phyloP scores from a whole-genome alignment of 2,113 vertebrate genomes.

The Pycnonotus jocosus region DNA sequence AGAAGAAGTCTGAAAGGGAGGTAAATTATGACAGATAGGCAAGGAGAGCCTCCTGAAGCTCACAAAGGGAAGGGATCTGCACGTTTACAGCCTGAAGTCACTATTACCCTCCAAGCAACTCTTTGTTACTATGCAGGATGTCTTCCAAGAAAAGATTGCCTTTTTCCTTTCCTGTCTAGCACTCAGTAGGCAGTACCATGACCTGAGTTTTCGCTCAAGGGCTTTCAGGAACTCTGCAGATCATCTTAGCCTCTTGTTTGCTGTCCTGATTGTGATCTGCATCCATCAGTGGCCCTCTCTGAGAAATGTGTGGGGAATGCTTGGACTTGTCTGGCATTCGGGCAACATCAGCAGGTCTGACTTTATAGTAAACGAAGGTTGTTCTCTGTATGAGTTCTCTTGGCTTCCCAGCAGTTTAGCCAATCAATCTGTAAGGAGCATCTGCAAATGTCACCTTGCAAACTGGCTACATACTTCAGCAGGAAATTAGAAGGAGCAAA shows the following conservation, averaged over 20 bases:
- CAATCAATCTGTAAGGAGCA: constrained; percentile 19
- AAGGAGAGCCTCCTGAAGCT: not conserved
- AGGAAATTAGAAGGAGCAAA: constrained; percentile 49
- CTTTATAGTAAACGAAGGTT: constrained; percentile 1
- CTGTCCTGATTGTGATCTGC: not conserved
- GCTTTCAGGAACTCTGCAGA: not conserved
- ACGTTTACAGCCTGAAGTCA: not conserved
- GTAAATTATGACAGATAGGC: not conserved
- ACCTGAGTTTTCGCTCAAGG: not conserved
- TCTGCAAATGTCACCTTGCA: constrained; percentile 58
- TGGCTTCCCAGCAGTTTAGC: not conserved
- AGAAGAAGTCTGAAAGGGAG: not conserved
- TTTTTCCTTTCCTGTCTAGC: not conserved
- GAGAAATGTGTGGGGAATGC: not conserved
- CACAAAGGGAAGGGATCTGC: not conserved
- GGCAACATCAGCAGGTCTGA: not conserved
- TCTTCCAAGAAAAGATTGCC: not conserved
- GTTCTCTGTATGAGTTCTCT: not conserved
- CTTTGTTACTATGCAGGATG: not conserved
- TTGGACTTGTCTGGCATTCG: not conserved
- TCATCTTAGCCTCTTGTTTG: not conserved
- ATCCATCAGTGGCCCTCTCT: not conserved
- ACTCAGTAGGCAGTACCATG: not conserved
- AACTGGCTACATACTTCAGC: not conserved
- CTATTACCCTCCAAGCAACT: not conserved